Conservation (phyloP, 2,888 invertebrate genomes). For the Leucania comma region DNA sequence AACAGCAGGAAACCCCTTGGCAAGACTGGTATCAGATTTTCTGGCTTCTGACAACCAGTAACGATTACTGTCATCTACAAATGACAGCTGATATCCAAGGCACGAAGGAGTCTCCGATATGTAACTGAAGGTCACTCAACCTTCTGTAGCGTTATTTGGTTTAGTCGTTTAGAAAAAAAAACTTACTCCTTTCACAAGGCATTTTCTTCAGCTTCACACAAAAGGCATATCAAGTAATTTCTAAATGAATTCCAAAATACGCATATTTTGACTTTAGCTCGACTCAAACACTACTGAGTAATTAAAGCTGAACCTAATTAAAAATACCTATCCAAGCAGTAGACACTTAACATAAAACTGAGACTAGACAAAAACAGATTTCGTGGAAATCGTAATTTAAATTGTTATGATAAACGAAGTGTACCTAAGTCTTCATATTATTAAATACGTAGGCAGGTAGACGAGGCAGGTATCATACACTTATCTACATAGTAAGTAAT, state of each 20-base stretch:
- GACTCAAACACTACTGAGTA: conserved; percentile 22
- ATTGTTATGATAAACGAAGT: background rate
- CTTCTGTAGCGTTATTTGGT: background rate
- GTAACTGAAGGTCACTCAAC: background rate
- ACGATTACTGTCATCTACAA: background rate
- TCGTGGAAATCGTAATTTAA: conserved; percentile 13
- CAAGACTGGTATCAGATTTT: background rate
- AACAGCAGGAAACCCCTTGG: background rate
- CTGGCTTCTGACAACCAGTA: background rate
- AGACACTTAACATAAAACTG: conserved; percentile 3
- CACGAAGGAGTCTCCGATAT: background rate
- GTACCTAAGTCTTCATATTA: background rate
- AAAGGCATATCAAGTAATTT: background rate
- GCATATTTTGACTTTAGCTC: conserved; percentile 11
- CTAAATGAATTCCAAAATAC: conserved; percentile 6
- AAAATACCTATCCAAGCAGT: conserved; percentile 13
- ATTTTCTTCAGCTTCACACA: background rate
- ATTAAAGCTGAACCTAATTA: conserved; percentile 15
- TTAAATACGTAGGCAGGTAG: background rate
- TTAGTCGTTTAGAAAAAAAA: too few relatives aligned
- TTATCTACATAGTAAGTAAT: background rate
- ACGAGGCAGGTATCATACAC: background rate
- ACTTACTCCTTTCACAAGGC: background rate
- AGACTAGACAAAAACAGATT: conserved; percentile 8
- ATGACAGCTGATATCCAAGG: background rate